Evolutionary conservation across 2,888 invertebrate genomes (phyloP), one percentile per base, ranked within the genome.

Genomic region (Anarsia innoxiella): DNA sequence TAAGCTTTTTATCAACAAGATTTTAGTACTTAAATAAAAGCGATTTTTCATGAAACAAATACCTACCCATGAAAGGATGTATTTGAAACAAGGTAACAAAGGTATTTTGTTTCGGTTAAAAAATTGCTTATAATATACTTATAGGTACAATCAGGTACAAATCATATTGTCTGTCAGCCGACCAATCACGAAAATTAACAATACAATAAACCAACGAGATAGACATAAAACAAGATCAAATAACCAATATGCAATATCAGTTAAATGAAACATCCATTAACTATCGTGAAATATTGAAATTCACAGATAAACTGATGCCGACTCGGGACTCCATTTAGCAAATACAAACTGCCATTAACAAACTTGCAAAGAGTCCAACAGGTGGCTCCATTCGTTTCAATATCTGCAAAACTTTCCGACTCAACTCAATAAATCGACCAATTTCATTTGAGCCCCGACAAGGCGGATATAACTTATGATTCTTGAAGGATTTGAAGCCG

Each of bases 341-440:
- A 41, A 41, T 41, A 41, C 38, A 41, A 62, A 63, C 60, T 56
- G 56, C 75, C 67, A 78, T 82, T 83, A 82, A 70, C 74, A 58
- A 76, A 78, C 69, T 79, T 75, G 68, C 71, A 61, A 67, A 64
- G 62, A 53, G 60, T 53, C 70, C 82, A 82, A 83, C 83, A 83
- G 80, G 83, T 83, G 78, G 71, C 66, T 66, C 72, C 67, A 78
- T 80, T 80, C 79, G 73, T 82, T 83, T 83, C 82, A 83, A 82
- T 83, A 82, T 77, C 78, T 74, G 69, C 79, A 74, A 80, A 83
- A 83, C 74, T 82, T 82, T 72, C 74, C 67, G 69, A 69, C 69
- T 69, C 72, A 66, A 71, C 77, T 76, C 75, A 66, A 76, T 71
- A 78, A 77, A 78, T 65, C 73, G 80, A 61, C 82, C 79, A 75